Conservation (phyloP, 1,140 invertebrate genomes). For the Penaeus indicus region DNA sequence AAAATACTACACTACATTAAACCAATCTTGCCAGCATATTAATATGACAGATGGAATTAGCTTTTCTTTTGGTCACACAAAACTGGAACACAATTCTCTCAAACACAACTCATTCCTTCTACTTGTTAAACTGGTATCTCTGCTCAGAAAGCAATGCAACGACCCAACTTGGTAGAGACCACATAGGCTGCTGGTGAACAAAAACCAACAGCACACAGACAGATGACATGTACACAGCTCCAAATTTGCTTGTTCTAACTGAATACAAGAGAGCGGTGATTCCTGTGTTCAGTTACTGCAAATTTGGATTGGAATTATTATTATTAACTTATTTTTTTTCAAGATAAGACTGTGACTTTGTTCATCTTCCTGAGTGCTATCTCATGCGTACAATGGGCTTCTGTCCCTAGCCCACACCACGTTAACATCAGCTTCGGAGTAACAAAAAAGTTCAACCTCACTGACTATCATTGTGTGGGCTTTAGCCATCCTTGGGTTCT, state of each 20-base stretch:
- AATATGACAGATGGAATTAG: too few species aligned
- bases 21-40: too few species aligned
- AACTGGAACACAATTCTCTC: too few species aligned
- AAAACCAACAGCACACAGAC: slow-evolving; percentile 32
- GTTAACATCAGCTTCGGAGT: slow-evolving; percentile 11
- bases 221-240: slow-evolving; percentile 24
- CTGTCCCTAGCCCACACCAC: slow-evolving; percentile 18
- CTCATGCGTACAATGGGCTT: slow-evolving; percentile 41
- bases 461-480: slow-evolving; percentile 16
- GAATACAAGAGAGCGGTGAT: too few species aligned
- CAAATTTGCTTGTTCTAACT: slow-evolving; percentile 7
- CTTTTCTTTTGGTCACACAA: too few species aligned
- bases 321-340: background rate
- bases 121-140: too few species aligned
- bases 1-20: too few species aligned
- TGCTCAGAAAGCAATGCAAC: too few species aligned
- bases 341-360: background rate
- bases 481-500: slow-evolving; percentile 27
- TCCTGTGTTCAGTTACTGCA: background rate
- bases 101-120: too few species aligned
- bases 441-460: background rate
- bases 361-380: slow-evolving; percentile 37
- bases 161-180: slow-evolving; percentile 30
- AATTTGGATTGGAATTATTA: slow-evolving; percentile 10
- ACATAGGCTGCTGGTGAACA: slow-evolving; percentile 28